Conservation (phyloP, 1,140 invertebrate genomes). For the Wasmannia auropunctata region DNA sequence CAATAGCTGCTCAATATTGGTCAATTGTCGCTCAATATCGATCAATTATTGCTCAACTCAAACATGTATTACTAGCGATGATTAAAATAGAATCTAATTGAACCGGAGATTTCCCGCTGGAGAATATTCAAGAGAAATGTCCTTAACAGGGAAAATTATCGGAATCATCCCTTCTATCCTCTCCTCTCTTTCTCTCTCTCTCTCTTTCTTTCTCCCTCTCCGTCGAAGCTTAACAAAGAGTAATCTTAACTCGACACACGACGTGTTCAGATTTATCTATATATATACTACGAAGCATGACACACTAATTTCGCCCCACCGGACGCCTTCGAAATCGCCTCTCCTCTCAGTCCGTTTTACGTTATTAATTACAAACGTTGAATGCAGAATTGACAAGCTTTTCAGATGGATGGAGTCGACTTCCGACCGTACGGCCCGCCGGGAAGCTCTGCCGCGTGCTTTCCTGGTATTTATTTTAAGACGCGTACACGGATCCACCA, state of each 20-base stretch:
- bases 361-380: slow-evolving; percentile 74
- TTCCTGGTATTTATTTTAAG: not conserved
- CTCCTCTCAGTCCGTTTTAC: slow-evolving; percentile 66
- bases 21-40: not conserved
- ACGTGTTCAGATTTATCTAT: slow-evolving; percentile 60
- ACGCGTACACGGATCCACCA: not conserved
- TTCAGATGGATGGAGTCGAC: slow-evolving; percentile 75
- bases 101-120: not conserved
- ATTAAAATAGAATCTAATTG: slow-evolving; percentile 2
- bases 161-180: slow-evolving; percentile 42
- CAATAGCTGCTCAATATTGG: not conserved
- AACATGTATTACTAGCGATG: not conserved
- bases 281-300: slow-evolving; percentile 74
- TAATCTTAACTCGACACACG: slow-evolving; percentile 69
- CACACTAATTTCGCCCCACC: slow-evolving; percentile 62
- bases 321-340: slow-evolving; percentile 54
- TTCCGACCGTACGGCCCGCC: slow-evolving; percentile 65
- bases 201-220: not conserved
- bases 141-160: slow-evolving; percentile 6
- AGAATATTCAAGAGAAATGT: slow-evolving; percentile 39
- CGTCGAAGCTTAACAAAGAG: slow-evolving; percentile 71
- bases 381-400: slow-evolving; percentile 81
- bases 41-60: not conserved
- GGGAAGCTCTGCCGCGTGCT: slow-evolving; percentile 55
- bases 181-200: not conserved